Base-by-base conservation (phyloP, 2,113 vertebrate genomes). In the Pseudolaguvia tuberculata region DNA sequence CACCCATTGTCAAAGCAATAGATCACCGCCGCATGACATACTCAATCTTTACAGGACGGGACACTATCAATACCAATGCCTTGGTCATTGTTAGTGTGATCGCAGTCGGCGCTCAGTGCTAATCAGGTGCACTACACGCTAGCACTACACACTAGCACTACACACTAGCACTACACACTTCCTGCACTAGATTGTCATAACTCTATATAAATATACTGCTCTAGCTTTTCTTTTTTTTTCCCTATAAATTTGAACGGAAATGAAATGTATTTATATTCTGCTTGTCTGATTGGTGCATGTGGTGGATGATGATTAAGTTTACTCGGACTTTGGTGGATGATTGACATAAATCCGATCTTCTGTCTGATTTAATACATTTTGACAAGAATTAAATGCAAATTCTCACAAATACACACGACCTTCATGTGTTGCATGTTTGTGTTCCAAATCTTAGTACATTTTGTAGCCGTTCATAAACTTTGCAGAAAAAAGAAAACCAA, bases 101-200 rank as follows among this genome's bases (percentile, higher is more conserved):
- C 3, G 12, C 2, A 65, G 39, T 6, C 94, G 93, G 92, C 94
- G 93, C 94, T 94, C 93, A 93, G 93, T 29, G 15, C 45, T 39
- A 20, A 4, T 18, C n/a, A 65, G 62, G 39, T 23, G n/a, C n/a
- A n/a, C n/a, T n/a, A n/a, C n/a, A n/a, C n/a, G n/a, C n/a, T n/a
- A n/a, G n/a, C n/a, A n/a, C n/a, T n/a, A n/a, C n/a, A n/a, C n/a
- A n/a, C n/a, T n/a, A n/a, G 39, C 31, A 35, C 31, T 35, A 63
- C 35, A 14, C 21, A 48, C 42, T 10, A 29, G 63, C 23, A 29
- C 23, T 27, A 18, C 42, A 23, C n/a, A 21, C 61, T 42, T 63
- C 94, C 92, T 87, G 91, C 93, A 89, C 93, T 95, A 94, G 95
- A 94, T 93, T 94, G 93, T 92, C 89, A 9, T 20, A 27, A 50